Base-by-base conservation (phyloP, 2,797 vertebrate genomes). In the Danio kyathit region DNA sequence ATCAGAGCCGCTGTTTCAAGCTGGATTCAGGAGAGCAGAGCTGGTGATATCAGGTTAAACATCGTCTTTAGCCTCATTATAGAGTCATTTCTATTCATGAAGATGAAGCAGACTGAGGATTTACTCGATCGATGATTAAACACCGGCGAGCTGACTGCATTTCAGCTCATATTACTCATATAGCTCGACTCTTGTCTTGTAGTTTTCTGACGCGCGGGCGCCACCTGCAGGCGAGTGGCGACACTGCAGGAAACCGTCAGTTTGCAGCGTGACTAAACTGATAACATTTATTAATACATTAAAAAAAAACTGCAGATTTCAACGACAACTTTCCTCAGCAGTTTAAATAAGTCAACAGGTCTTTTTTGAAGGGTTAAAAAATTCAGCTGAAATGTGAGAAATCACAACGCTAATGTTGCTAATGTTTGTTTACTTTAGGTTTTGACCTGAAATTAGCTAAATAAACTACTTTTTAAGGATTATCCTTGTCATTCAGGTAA, bases 31-130 rank as follows among this genome's bases (percentile, higher is more conserved):
- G 65, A 16, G 65, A 11, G 21, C 38, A 6, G 14, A 29, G 13
- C 44, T 6, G 13, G 44, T 13, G 12, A 49, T 4, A 8, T 14
- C 19, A 16, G 13, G 66, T 40, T 3, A 70, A 46, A 16, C 52
- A 11, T 12, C 44, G 71, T 48, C 43, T 41, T 38, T 19, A 9
- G 49, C 9, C 60, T 16, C 21, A 19, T 17, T 16, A 38, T 91
- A 83, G 13, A 90, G 84, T 84, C 79, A 91, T 94, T 93, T 93
- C 91, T 92, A 94, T 93, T 90, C 91, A 92, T 88, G 85, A 61
- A 86, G 81, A 79, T 78, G 82, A 79, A 48, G 14, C 77, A 81
- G 67, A 46, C n/a, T 6, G 14, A 13, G 6, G 49, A 17, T 49
- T 51, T 10, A 74, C 16, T 17, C 8, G 21, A 41, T 46, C 16